A percentile compares a stretch with the other conserved stretches of the same genome.
phyloP scores from a whole-genome alignment of 2,888 invertebrate species.

The Polietes domitor region DNA sequence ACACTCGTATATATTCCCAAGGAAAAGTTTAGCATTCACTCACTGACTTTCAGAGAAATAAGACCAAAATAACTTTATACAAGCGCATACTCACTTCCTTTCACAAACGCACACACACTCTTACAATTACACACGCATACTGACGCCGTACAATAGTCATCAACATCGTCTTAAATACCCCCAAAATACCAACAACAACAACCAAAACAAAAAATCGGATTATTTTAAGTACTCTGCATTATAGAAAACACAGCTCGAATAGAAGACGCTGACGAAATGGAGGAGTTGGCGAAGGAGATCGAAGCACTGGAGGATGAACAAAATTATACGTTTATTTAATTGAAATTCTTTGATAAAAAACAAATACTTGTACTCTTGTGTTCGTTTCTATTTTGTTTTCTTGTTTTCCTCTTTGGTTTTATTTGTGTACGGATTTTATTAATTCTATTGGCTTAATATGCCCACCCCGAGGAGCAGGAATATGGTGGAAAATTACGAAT shows the following conservation, averaged over 20 bases:
- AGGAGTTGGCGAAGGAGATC: neutral
- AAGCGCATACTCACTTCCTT: neutral
- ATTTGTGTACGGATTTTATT: constrained; percentile 28
- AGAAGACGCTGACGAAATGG: neutral
- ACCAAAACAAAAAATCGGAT: constrained; percentile 41
- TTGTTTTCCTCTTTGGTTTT: neutral
- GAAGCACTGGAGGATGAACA: constrained; percentile 7
- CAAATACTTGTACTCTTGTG: constrained; percentile 28
- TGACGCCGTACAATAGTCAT: constrained; percentile 38
- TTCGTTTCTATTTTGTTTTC: constrained; percentile 3
- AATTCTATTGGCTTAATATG: constrained; percentile 35
- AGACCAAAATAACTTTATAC: neutral
- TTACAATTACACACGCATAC: neutral
- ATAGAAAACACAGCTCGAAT: constrained; percentile 8
- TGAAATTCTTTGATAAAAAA: constrained; percentile 54
- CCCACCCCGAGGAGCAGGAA: neutral
- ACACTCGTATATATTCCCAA: neutral
- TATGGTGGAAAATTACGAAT: neutral
- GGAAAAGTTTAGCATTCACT: neutral
- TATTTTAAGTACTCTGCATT: constrained; percentile 59
- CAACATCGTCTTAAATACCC: constrained; percentile 36
- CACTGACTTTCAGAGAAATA: neutral
- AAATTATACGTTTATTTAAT: constrained; percentile 52
- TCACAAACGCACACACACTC: neutral
- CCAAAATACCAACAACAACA: constrained; percentile 8